Conservation (phyloP, 2,888 invertebrate species). For the Kuschelorhynchus macadamiae region DNA sequence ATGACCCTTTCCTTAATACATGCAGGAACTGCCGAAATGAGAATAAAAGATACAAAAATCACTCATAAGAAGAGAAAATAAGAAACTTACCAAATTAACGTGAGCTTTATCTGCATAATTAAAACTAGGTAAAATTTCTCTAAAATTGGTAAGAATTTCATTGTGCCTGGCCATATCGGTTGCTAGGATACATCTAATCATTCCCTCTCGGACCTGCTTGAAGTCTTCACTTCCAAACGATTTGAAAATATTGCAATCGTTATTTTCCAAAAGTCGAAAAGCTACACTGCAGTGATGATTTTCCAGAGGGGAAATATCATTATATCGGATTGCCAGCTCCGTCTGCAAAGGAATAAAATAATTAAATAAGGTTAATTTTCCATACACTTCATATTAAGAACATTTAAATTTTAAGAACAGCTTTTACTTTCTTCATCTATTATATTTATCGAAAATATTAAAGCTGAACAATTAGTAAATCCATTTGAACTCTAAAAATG, state of each 20-base stretch:
- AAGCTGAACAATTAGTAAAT: too few relatives aligned
- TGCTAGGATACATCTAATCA: slow-evolving; percentile 83
- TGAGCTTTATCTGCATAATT: slow-evolving; percentile 79
- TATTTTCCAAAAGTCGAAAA: slow-evolving; percentile 83
- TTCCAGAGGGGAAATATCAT: slow-evolving; percentile 88
- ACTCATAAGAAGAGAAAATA: too few relatives aligned
- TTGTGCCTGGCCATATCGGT: slow-evolving; percentile 87
- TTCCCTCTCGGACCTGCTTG: slow-evolving; percentile 81
- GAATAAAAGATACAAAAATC: too few relatives aligned
- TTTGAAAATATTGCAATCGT: slow-evolving; percentile 85
- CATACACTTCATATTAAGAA: too few relatives aligned
- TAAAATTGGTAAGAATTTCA: slow-evolving; percentile 81
- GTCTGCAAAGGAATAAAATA: slow-evolving; percentile 66
- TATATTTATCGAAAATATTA: too few relatives aligned
- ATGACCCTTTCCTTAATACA: too few relatives aligned
- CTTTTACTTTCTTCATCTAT: too few relatives aligned
- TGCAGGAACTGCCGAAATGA: too few relatives aligned
- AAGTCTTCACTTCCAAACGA: slow-evolving; percentile 76
- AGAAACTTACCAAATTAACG: slow-evolving; percentile 77
- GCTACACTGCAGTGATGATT: slow-evolving; percentile 91
- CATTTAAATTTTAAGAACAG: too few relatives aligned
- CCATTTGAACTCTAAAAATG: too few relatives aligned
- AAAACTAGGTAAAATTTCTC: slow-evolving; percentile 76
- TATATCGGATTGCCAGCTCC: slow-evolving; percentile 86
- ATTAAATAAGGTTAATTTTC: too few relatives aligned